These are phyloP conservation scores for Drosophila nebulosa DNA, from an alignment of 1,140 invertebrate species.

Conservation along the genomic window DNA sequence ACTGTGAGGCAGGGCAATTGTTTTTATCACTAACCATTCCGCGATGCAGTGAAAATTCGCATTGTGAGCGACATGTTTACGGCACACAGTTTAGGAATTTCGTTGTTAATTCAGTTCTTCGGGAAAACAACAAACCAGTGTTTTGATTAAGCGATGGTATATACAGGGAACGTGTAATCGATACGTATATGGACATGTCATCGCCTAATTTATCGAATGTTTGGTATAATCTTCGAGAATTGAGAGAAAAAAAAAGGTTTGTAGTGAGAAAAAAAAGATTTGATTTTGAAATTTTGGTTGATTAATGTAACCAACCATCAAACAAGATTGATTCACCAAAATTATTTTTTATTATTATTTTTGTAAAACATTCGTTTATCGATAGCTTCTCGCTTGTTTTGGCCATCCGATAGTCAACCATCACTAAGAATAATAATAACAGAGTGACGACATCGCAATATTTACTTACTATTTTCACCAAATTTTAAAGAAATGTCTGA, in stretches of 20 bases:
- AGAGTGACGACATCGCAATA: slow-evolving; percentile 67
- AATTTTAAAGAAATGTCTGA: slow-evolving; percentile 43
- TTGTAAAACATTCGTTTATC: too few relatives aligned
- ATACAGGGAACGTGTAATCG: background rate
- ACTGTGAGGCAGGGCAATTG: background rate
- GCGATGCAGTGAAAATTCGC: slow-evolving; percentile 66
- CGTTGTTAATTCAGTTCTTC: slow-evolving; percentile 1
- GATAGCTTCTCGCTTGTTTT: too few relatives aligned
- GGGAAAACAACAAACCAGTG: slow-evolving; percentile 17
- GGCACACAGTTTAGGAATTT: slow-evolving; percentile 23
- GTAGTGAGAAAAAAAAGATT: too few relatives aligned
- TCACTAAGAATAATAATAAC: slow-evolving; percentile 9
- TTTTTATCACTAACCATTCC: slow-evolving; percentile 56
- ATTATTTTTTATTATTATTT: too few relatives aligned
- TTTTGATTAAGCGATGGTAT: background rate
- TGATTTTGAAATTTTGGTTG: too few relatives aligned
- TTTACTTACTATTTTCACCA: slow-evolving; percentile 52
- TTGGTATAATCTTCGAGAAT: too few relatives aligned
- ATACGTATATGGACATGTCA: background rate
- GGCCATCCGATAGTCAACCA: background rate
- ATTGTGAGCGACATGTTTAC: slow-evolving; percentile 64
- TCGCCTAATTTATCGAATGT: too few relatives aligned
- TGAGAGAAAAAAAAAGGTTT: too few relatives aligned
- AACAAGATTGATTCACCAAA: too few relatives aligned
- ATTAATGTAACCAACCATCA: too few relatives aligned